Percentiles rank a stretch among this genome's conserved stretches.
Evolutionary conservation across 2,113 vertebrate species (phyloP).

Genomic region (Aythya baeri): DNA sequence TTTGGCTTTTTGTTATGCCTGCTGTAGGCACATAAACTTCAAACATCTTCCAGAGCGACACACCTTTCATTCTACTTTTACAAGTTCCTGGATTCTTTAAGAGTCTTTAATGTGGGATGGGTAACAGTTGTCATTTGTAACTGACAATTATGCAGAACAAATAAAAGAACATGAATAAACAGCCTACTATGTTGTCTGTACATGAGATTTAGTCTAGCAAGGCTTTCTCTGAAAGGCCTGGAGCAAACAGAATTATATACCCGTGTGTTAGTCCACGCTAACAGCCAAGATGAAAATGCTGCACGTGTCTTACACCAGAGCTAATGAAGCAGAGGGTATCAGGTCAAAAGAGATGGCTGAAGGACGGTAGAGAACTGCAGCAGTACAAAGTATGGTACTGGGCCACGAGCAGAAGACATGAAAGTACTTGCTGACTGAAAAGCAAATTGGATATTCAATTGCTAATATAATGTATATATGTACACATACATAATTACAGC

Average conservation of each 20-base stretch:
- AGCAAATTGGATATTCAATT: neutral
- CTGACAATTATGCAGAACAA: neutral
- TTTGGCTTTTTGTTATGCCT: neutral
- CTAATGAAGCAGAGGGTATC: neutral
- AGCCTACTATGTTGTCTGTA: neutral
- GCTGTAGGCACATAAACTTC: neutral
- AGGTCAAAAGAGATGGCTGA: neutral
- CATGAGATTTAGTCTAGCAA: neutral
- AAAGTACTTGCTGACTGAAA: neutral
- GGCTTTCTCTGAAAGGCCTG: neutral
- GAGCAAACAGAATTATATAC: neutral
- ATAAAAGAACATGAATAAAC: neutral
- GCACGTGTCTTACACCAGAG: neutral
- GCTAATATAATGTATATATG: neutral
- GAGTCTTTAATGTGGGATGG: neutral
- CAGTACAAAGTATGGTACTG: neutral
- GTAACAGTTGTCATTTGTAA: neutral
- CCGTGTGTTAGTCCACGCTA: neutral
- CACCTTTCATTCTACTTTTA: neutral
- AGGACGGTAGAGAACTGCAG: neutral
- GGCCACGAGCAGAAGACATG: neutral
- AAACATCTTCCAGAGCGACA: neutral
- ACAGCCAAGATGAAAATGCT: neutral
- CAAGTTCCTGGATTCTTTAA: neutral
- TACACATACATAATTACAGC: neutral